Conservation (phyloP, 2,797 vertebrate genomes). For the Ambastaia sidthimunki region DNA sequence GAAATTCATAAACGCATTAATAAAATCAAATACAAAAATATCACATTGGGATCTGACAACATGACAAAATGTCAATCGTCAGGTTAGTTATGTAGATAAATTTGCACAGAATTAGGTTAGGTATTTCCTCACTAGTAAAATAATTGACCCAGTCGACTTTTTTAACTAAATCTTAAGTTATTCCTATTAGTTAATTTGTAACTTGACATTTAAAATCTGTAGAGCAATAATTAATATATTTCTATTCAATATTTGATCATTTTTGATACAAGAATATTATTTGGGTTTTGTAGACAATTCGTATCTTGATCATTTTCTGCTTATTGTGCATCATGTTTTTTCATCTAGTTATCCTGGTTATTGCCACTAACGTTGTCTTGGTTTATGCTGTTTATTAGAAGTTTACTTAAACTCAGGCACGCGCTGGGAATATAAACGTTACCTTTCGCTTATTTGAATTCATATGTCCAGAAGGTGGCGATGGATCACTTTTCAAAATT, state of each 20-base stretch:
- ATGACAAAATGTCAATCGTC: neutral
- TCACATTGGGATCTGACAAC: neutral
- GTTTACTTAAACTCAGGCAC: neutral
- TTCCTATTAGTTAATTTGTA: neutral
- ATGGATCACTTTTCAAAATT: conserved; percentile 36
- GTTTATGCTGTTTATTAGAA: neutral
- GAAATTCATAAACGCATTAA: neutral
- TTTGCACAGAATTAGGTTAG: too few relatives aligned
- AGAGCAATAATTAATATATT: neutral
- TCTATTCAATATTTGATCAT: neutral
- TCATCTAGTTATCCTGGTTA: neutral
- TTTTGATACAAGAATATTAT: neutral
- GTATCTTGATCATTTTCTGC: neutral
- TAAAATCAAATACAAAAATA: neutral
- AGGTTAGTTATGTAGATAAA: too few relatives aligned
- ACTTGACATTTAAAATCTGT: neutral
- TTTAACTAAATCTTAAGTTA: neutral
- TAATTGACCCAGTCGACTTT: neutral
- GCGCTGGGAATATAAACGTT: neutral
- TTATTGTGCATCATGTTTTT: neutral
- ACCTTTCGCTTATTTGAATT: neutral
- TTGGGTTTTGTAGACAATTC: neutral
- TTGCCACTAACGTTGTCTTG: neutral
- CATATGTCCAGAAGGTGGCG: conserved; percentile 58
- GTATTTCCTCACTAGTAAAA: neutral